Conservation (phyloP, 2,797 vertebrate genomes). For the Heliangelus exortis region DNA sequence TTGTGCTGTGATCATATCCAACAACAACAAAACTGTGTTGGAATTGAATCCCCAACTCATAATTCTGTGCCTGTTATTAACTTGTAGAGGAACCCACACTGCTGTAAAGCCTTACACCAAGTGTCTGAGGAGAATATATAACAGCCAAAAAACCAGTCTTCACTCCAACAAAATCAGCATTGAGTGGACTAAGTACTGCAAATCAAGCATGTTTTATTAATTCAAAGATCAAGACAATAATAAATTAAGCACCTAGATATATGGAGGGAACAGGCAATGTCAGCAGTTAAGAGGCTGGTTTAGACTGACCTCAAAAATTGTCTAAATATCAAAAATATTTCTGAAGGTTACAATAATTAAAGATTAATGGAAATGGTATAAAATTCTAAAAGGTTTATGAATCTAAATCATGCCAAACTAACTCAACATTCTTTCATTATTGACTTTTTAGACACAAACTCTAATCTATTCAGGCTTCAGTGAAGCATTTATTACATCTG, state of each 20-base stretch:
- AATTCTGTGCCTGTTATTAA: not conserved
- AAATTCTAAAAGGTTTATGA: conserved; percentile 12
- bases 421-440: not conserved
- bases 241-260: not conserved
- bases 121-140: not conserved
- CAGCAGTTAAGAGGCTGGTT: not conserved
- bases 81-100: not conserved
- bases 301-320: not conserved
- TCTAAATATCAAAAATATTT: not conserved
- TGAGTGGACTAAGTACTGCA: not conserved
- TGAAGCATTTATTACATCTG: not conserved
- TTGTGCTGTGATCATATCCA: not conserved
- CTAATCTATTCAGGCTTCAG: not conserved
- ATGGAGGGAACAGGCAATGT: not conserved
- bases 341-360: not conserved
- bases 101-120: not conserved
- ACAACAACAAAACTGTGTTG: not conserved
- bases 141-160: not conserved
- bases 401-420: not conserved
- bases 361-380: not conserved
- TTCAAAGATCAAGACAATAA: not conserved
- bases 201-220: conserved; percentile 16
- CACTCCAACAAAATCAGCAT: not conserved
- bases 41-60: not conserved
- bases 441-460: not conserved